Conservation (phyloP, 2,113 vertebrate species). For the Oreochromis spilurus region DNA sequence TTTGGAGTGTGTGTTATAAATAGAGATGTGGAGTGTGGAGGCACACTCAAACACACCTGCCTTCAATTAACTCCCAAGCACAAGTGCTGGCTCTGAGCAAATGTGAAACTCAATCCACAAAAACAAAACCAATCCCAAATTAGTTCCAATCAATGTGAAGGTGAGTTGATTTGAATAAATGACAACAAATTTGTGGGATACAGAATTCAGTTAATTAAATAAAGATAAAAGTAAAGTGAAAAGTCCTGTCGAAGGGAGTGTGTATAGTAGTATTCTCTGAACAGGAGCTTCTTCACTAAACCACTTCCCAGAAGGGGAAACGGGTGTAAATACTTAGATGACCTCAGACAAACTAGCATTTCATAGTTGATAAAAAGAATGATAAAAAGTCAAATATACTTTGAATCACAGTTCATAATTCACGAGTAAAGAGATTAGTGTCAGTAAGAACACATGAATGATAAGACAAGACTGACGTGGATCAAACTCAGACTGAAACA, state of each 20-base stretch:
- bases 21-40: background rate
- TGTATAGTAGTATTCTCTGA: background rate
- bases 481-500: background rate
- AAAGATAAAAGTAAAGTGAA: background rate
- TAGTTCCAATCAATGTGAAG: background rate
- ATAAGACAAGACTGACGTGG: background rate
- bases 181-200: background rate
- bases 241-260: background rate
- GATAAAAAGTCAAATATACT: background rate
- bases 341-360: background rate
- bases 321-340: background rate
- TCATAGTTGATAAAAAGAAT: background rate
- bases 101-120: background rate
- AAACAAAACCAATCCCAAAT: background rate
- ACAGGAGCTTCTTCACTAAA: background rate
- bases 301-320: background rate
- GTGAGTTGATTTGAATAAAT: background rate
- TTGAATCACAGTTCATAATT: background rate
- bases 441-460: background rate
- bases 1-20: background rate
- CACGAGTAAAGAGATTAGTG: background rate
- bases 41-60: background rate
- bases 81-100: background rate
- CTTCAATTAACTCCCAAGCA: background rate
- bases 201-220: background rate